phyloP scores from a whole-genome alignment of 2,888 invertebrate species.

The Fragum sueziense region DNA sequence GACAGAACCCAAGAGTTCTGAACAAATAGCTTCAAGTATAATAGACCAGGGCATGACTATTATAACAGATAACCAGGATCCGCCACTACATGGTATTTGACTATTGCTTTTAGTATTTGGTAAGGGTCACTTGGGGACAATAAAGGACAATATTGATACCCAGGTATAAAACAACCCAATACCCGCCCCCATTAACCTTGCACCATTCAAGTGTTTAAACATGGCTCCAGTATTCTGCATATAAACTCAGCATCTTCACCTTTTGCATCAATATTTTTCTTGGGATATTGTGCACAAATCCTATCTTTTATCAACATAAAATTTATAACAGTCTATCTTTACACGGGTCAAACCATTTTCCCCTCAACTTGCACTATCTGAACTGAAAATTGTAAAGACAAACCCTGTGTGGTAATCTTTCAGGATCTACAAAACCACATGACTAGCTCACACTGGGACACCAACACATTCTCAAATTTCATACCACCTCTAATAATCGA shows the following conservation, averaged over 20 bases:
- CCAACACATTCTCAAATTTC: conserved; percentile 18
- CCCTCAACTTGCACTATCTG: neutral
- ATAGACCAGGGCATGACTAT: too few species aligned
- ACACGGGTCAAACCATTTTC: neutral
- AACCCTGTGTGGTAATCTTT: conserved; percentile 3
- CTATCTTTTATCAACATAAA: too few species aligned
- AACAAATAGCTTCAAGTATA: too few species aligned
- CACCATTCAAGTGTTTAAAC: conserved; percentile 27
- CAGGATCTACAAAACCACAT: conserved; percentile 1
- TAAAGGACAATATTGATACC: conserved; percentile 33
- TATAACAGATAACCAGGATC: too few species aligned
- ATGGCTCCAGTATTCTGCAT: conserved; percentile 50
- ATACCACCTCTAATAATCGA: neutral
- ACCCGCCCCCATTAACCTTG: conserved; percentile 14
- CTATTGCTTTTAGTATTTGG: too few species aligned
- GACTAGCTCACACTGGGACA: neutral
- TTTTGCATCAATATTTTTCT: too few species aligned
- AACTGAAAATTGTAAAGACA: too few species aligned
- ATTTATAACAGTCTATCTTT: too few species aligned
- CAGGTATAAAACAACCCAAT: conserved; percentile 15
- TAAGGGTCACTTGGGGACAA: conserved; percentile 2
- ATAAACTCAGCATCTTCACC: too few species aligned
- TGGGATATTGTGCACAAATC: too few species aligned
- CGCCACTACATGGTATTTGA: too few species aligned
- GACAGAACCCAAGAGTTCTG: too few species aligned